Conservation (phyloP, 2,888 invertebrate species). For the Eristalinus sepulchralis region DNA sequence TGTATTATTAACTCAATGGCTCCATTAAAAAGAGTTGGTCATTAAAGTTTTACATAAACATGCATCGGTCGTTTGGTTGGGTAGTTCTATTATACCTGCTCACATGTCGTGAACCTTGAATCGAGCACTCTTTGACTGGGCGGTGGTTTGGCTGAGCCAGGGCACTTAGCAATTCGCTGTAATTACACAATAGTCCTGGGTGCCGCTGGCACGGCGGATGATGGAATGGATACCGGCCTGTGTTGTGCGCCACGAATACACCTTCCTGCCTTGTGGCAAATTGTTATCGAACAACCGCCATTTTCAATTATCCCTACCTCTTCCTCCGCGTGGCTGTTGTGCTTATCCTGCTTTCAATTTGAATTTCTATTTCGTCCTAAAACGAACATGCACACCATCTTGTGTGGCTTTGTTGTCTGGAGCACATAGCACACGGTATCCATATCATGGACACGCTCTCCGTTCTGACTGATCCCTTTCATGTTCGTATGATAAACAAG, state of each 20-base stretch:
- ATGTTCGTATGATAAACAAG: not conserved
- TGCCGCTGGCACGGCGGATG: slow-evolving; percentile 4
- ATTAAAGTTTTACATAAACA: slow-evolving; percentile 53
- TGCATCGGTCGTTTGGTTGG: slow-evolving; percentile 17
- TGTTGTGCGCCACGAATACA: slow-evolving; percentile 43
- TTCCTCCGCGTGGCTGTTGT: slow-evolving; percentile 14
- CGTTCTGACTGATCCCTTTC: not conserved
- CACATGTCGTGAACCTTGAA: slow-evolving; percentile 34
- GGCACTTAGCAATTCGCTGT: slow-evolving; percentile 46
- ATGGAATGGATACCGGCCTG: slow-evolving; percentile 31
- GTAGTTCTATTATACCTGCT: not conserved
- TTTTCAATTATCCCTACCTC: slow-evolving; percentile 73
- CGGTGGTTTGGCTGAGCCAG: slow-evolving; percentile 3
- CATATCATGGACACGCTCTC: slow-evolving; percentile 1
- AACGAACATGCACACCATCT: not conserved
- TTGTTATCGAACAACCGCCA: slow-evolving; percentile 72
- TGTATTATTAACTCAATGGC: slow-evolving; percentile 51
- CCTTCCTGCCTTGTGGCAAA: slow-evolving; percentile 56
- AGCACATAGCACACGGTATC: slow-evolving; percentile 25
- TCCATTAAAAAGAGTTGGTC: slow-evolving; percentile 48
- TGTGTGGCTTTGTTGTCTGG: slow-evolving; percentile 52
- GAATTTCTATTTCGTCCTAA: slow-evolving; percentile 21
- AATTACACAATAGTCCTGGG: slow-evolving; percentile 59
- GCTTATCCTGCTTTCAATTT: slow-evolving; percentile 48
- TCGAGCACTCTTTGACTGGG: slow-evolving; percentile 10